A percentile compares a stretch with the other conserved stretches of the same genome.
Evolutionary conservation across 2,888 invertebrate species (phyloP).

Genomic region (Pheosia gnoma): DNA sequence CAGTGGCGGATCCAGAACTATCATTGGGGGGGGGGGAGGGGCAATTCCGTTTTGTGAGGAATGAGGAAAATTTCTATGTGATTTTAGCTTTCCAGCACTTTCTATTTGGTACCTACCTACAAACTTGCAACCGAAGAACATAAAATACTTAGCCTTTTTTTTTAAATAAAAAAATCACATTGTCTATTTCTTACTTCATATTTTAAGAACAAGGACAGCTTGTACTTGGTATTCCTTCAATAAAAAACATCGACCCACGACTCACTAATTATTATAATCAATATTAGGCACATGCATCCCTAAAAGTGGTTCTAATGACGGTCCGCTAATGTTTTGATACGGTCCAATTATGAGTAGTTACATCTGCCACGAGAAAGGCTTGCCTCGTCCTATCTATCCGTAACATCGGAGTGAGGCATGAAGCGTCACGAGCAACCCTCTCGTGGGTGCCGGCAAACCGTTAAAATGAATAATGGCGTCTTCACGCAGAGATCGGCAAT

Average conservation of each 20-base stretch:
- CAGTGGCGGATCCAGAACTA: too few relatives aligned
- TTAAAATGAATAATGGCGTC: conserved; percentile 79
- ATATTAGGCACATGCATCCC: background rate
- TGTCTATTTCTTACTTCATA: too few relatives aligned
- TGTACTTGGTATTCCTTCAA: background rate
- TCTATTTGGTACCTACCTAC: too few relatives aligned
- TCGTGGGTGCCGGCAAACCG: conserved; percentile 73
- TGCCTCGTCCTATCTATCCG: conserved; percentile 65
- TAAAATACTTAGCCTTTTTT: too few relatives aligned
- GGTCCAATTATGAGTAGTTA: conserved; percentile 73
- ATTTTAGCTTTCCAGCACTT: too few relatives aligned
- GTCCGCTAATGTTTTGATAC: conserved; percentile 78
- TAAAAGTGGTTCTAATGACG: conserved; percentile 27
- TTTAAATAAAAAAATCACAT: background rate
- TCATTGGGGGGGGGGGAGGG: too few relatives aligned
- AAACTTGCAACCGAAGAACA: too few relatives aligned
- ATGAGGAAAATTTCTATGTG: too few relatives aligned
- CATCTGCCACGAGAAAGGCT: conserved; percentile 75
- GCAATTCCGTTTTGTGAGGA: too few relatives aligned
- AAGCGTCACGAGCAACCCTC: conserved; percentile 75
- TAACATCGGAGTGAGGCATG: conserved; percentile 62
- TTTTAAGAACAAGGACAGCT: too few relatives aligned
- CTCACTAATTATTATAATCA: conserved; percentile 6
- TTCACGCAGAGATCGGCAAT: conserved; percentile 54
- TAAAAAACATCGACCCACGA: conserved; percentile 3